These are phyloP conservation scores for Pyrgus malvae DNA, from an alignment of 2,888 invertebrate genomes.

Conservation along the genomic window DNA sequence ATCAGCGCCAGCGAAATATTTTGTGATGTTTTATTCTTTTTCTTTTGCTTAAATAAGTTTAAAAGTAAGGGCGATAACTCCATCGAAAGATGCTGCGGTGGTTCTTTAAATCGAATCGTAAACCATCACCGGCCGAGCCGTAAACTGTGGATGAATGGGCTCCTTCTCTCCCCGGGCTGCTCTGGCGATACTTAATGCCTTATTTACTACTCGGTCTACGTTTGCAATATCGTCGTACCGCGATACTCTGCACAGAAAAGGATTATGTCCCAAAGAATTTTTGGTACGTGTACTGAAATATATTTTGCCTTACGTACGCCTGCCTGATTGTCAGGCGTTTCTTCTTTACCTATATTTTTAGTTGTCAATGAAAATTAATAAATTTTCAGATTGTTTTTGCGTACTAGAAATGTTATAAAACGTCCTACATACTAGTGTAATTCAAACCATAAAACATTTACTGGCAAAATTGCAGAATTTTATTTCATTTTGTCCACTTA, in stretches of 20 bases:
- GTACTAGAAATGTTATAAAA: no score
- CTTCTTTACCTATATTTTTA: not conserved
- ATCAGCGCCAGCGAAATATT: no score
- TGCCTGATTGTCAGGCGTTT: slow-evolving; percentile 25
- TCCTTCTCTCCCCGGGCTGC: slow-evolving; percentile 23
- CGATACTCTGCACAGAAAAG: not conserved
- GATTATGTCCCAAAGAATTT: slow-evolving; percentile 29
- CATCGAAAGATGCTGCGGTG: slow-evolving; percentile 10
- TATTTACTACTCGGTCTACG: slow-evolving; percentile 39
- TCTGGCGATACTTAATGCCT: slow-evolving; percentile 28
- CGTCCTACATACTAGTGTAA: no score
- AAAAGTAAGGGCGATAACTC: slow-evolving; percentile 16
- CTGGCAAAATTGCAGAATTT: not conserved
- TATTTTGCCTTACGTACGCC: no score
- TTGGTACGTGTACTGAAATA: slow-evolving; percentile 33
- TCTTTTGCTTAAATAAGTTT: no score
- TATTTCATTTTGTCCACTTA: no score
- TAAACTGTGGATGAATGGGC: slow-evolving; percentile 37
- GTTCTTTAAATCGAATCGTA: slow-evolving; percentile 26
- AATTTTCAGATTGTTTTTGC: no score
- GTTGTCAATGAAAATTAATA: no score
- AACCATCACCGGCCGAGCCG: slow-evolving; percentile 36
- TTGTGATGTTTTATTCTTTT: no score
- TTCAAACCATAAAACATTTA: no score
- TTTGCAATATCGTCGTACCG: slow-evolving; percentile 15